Percentiles rank a stretch among this genome's conserved stretches.
phyloP scores from a whole-genome alignment of 1,140 invertebrate species.

The Heliconius melpomene region DNA sequence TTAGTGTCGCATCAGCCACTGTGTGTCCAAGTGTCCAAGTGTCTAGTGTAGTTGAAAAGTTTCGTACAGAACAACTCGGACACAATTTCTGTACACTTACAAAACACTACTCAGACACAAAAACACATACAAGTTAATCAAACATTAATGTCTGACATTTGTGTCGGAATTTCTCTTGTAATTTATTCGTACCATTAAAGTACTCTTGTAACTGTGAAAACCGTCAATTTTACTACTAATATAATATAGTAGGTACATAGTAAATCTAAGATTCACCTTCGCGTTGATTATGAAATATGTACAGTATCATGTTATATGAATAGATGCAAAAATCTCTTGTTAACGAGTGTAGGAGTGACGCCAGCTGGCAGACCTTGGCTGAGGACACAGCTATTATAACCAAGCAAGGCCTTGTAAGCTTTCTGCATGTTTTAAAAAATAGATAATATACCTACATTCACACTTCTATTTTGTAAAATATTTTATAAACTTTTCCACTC shows the following conservation, averaged over 20 bases:
- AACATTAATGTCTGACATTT: no score
- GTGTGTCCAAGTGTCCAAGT: no score
- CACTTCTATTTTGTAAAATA: constrained; percentile 6
- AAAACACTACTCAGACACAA: not conserved
- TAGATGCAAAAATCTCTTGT: constrained; percentile 54
- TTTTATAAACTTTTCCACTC: not conserved
- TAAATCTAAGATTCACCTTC: constrained; percentile 19
- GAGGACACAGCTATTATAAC: constrained; percentile 71
- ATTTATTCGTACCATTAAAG: not conserved
- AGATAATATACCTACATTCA: not conserved
- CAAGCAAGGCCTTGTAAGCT: constrained; percentile 66
- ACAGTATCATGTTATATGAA: constrained; percentile 26
- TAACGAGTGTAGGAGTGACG: constrained; percentile 69
- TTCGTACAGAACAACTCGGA: no score
- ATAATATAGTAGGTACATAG: not conserved
- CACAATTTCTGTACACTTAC: not conserved
- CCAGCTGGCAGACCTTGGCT: constrained; percentile 70
- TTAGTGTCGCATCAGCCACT: no score
- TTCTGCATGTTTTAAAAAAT: constrained; percentile 55
- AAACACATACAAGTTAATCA: no score
- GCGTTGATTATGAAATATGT: not conserved
- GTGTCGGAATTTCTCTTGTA: no score
- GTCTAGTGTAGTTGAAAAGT: no score
- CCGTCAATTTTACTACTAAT: not conserved
- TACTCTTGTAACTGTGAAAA: not conserved